phyloP scores from a whole-genome alignment of 2,113 vertebrate genomes.

The Istiophorus platypterus region DNA sequence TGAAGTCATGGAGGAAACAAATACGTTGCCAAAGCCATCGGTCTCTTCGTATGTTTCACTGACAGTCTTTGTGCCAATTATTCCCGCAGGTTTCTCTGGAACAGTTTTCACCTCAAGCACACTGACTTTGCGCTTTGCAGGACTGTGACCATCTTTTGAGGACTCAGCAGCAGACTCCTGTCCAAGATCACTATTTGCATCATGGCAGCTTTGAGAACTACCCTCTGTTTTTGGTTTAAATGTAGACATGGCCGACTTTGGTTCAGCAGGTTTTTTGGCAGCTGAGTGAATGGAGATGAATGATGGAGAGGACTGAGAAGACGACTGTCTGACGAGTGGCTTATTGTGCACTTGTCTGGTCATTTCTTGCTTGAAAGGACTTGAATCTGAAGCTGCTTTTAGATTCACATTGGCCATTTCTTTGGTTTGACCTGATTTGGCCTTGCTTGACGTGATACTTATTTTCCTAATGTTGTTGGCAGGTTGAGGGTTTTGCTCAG shows the following conservation, averaged over 20 bases:
- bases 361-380: conserved; percentile 26
- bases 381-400: conserved; percentile 69
- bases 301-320: conserved; percentile 89
- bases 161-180: conserved; percentile 38
- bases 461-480: conserved; percentile 88
- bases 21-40: conserved; percentile 89
- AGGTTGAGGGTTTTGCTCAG: conserved; percentile 73
- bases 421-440: conserved; percentile 64
- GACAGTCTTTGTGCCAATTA: conserved; percentile 86
- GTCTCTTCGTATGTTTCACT: conserved; percentile 91
- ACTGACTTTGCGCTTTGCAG: conserved; percentile 85
- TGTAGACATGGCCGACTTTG: conserved; percentile 55
- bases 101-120: conserved; percentile 88
- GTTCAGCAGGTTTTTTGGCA: conserved; percentile 84
- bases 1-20: conserved; percentile 86
- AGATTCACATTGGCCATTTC: conserved; percentile 59
- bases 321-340: conserved; percentile 74
- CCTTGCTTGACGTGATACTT: conserved; percentile 87
- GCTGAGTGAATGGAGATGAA: conserved; percentile 94
- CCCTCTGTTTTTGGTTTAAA: conserved; percentile 65
- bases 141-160: conserved; percentile 67
- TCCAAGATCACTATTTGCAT: conserved; percentile 28
- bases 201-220: conserved; percentile 25
- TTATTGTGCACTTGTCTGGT: conserved; percentile 23
- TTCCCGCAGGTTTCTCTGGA: conserved; percentile 81